Evolutionary conservation across 2,888 invertebrate species (phyloP), one percentile per base, ranked within the genome.

Genomic region (Protodeltote pygarga): DNA sequence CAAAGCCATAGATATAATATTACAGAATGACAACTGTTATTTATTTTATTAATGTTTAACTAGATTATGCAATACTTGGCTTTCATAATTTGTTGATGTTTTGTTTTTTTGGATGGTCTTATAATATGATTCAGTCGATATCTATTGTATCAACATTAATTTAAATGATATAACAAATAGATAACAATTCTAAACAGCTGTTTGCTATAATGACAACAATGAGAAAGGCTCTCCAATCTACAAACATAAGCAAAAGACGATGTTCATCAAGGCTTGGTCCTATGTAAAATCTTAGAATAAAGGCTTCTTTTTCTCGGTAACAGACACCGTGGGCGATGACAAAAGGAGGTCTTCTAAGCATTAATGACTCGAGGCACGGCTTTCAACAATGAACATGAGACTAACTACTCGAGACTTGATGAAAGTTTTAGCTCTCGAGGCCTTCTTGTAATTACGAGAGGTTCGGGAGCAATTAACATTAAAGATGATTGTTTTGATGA

Each of bases 351-450:
- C 73, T 75, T 71, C 76, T 76, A 75, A 73, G 75, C 78, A 73
- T 79, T 86, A 84, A 86, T 81, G 80, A 77, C 75, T 76, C 69
- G 72, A 73, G 73, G 64, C 59, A 71, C 75, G 73, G 70, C 77
- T 75, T 68, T 70, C 67, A 73, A 86, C 82, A 83, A 85, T 80
- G 79, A 77, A 75, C 72, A 74, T 63, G 59, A 58, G 70, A 65
- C 60, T 65, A 73, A 77, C 79, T 75, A 77, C 79, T 81, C 68
- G 61, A 79, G 75, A 74, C 73, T 68, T 76, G 73, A 82, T 82
- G 79, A 80, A 80, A 81, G 64, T 80, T 81, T 79, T 62, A 75
- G 71, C 66, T 62, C 47, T 41, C 21, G 47, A 55, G 57, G 53
- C 64, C 54, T 45, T 57, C 64, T 73, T 61, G 52, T 67, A 64